These are phyloP conservation scores for Pseudomyrmex concolor DNA, from an alignment of 1,140 invertebrate genomes.

Conservation along the genomic window DNA sequence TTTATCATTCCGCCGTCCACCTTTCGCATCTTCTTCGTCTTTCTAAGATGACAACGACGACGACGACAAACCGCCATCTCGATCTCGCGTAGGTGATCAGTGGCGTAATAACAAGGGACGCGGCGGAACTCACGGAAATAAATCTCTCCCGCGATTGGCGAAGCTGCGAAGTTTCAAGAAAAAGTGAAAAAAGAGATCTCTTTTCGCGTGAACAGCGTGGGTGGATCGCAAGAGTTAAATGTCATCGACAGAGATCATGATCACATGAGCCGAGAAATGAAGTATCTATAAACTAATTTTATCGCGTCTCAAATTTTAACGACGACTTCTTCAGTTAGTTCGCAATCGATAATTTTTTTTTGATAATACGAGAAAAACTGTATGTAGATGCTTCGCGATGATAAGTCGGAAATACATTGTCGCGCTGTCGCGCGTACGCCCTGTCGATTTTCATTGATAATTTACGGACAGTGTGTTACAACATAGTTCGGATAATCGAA, in stretches of 20 bases:
- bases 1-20: conserved; percentile 49
- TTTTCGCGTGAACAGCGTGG: not conserved
- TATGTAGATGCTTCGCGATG: not conserved
- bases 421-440: too few species aligned
- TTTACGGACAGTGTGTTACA: not conserved
- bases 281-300: not conserved
- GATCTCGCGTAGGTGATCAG: conserved; percentile 39
- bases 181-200: not conserved
- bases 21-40: conserved; percentile 23
- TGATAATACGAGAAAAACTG: not conserved
- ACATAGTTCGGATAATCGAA: not conserved
- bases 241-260: not conserved
- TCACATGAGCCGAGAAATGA: not conserved
- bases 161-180: not conserved
- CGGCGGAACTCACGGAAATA: not conserved
- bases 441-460: not conserved
- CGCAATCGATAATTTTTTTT: not conserved
- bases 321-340: not conserved
- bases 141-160: conserved; percentile 11
- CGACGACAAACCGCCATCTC: conserved; percentile 17
- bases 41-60: not conserved
- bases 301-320: not conserved
- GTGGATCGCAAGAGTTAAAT: not conserved
- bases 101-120: conserved; percentile 36
- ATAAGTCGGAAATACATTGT: too few species aligned